phyloP scores from a whole-genome alignment of 2,888 invertebrate species.

The Schizaphis graminum region DNA sequence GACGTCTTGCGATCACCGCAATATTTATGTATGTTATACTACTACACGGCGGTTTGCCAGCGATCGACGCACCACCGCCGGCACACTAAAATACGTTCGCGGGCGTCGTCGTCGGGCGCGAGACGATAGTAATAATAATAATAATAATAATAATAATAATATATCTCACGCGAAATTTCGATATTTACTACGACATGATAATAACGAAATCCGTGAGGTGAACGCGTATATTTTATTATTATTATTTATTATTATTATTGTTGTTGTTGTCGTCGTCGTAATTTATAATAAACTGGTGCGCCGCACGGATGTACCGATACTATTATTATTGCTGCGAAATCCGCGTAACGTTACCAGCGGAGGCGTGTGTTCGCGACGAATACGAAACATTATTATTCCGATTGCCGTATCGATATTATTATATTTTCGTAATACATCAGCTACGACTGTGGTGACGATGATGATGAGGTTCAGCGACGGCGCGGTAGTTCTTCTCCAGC shows the following conservation, averaged over 20 bases:
- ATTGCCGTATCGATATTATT: background rate
- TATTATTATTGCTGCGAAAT: background rate
- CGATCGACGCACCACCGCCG: background rate
- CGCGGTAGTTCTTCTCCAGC: background rate
- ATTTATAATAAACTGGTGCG: background rate
- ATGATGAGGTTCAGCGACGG: background rate
- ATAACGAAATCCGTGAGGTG: background rate
- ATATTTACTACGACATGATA: background rate
- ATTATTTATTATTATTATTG: background rate
- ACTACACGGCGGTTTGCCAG: background rate
- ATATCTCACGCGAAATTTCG: background rate
- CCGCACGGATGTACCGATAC: background rate
- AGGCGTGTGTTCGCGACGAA: background rate
- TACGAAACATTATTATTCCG: background rate
- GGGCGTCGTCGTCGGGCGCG: background rate
- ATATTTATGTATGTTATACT: background rate
- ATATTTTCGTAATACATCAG: background rate
- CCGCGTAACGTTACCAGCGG: background rate
- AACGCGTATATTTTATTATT: background rate
- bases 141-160: background rate
- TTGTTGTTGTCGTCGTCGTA: background rate
- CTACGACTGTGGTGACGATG: background rate
- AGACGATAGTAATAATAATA: background rate
- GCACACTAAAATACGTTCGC: background rate
- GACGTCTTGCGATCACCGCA: background rate